These are phyloP conservation scores for Laodelphax striatellus DNA, from an alignment of 1,140 invertebrate species.

Conservation along the genomic window DNA sequence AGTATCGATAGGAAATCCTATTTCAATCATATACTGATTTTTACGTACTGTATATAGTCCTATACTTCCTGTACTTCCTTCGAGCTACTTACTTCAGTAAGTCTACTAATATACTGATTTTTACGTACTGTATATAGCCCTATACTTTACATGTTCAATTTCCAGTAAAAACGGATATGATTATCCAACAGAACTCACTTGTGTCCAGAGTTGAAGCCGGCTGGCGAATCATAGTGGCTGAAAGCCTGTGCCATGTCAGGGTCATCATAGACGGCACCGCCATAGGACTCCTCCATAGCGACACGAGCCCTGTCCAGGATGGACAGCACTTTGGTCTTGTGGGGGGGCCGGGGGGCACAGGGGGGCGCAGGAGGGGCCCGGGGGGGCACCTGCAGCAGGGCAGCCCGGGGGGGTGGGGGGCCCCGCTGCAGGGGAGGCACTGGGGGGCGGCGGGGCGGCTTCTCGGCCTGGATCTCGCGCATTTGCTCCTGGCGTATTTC, in stretches of 20 bases:
- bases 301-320: conserved; percentile 66
- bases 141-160: too few relatives aligned
- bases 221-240: conserved; percentile 12
- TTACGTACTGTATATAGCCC: too few relatives aligned
- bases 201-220: conserved; percentile 10
- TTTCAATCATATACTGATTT: too few relatives aligned
- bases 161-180: too few relatives aligned
- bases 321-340: conserved; percentile 65
- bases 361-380: conserved; percentile 32
- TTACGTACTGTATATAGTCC: too few relatives aligned
- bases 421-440: conserved; percentile 11
- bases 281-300: conserved; percentile 46
- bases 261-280: conserved; percentile 12
- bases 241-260: conserved; percentile 5
- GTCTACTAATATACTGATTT: too few relatives aligned
- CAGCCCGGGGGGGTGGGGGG: conserved; percentile 6
- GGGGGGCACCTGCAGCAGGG: conserved; percentile 18
- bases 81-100: too few relatives aligned
- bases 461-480: conserved; percentile 47
- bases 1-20: too few relatives aligned
- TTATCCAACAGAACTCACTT: neutral
- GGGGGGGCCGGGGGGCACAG: conserved; percentile 10
- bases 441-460: conserved; percentile 19
- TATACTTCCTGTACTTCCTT: too few relatives aligned
- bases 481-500: conserved; percentile 68